A percentile compares a stretch with the other conserved stretches of the same genome.
Evolutionary conservation across 1,140 invertebrate species (phyloP).

Genomic region (Dendroctonus valens): DNA sequence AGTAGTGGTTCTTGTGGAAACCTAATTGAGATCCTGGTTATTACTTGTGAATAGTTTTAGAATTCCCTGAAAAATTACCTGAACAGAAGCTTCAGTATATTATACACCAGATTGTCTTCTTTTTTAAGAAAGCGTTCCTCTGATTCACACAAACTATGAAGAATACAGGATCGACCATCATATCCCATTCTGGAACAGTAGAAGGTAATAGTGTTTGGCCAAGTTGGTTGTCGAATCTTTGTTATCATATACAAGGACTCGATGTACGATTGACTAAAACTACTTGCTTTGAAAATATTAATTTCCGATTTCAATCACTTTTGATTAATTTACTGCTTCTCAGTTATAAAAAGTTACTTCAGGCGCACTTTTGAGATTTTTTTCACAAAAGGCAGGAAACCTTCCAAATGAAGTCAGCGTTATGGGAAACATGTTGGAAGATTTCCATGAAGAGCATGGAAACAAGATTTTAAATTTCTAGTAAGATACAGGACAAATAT

Average conservation of each 20-base stretch:
- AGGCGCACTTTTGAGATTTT: too few relatives aligned
- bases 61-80: constrained; percentile 54
- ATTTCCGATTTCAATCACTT: too few relatives aligned
- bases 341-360: too few relatives aligned
- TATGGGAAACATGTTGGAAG: too few relatives aligned
- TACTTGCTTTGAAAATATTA: too few relatives aligned
- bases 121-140: constrained; percentile 51
- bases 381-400: too few relatives aligned
- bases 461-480: too few relatives aligned
- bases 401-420: too few relatives aligned
- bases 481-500: too few relatives aligned
- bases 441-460: too few relatives aligned
- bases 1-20: constrained; percentile 62
- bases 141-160: constrained; percentile 56
- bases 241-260: neutral
- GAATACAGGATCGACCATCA: constrained; percentile 54
- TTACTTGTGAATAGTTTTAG: neutral
- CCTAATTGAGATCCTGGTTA: constrained; percentile 4
- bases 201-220: neutral
- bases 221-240: neutral
- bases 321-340: too few relatives aligned
- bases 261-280: too few relatives aligned
- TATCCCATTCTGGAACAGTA: constrained; percentile 38
- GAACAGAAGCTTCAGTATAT: constrained; percentile 68
- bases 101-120: constrained; percentile 65